Conservation (phyloP, 2,797 vertebrate species). For the Paramormyrops hopkinsi region DNA sequence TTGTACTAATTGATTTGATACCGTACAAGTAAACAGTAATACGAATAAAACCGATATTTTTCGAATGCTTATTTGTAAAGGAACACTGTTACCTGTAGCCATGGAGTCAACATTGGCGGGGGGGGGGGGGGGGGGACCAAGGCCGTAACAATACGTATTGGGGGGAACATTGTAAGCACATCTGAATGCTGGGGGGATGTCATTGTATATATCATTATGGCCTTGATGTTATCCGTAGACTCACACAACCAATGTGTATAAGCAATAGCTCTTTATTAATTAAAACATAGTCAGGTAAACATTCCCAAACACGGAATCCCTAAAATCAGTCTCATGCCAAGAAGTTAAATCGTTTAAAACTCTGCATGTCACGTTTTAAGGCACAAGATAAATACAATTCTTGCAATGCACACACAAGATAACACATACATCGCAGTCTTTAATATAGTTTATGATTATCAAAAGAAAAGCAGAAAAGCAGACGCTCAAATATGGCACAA, state of each 20-base stretch:
- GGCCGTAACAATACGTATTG: background rate
- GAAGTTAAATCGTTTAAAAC: conserved; percentile 6
- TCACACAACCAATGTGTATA: background rate
- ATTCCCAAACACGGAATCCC: conserved; percentile 47
- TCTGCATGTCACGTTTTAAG: conserved; percentile 51
- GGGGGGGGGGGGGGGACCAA: background rate
- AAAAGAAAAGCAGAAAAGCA: background rate
- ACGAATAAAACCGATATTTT: background rate
- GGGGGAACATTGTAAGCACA: background rate
- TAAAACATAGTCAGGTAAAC: conserved; percentile 44
- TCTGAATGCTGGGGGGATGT: background rate
- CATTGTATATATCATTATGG: background rate
- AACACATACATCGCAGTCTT: conserved; percentile 28
- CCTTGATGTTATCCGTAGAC: background rate
- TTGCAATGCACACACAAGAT: conserved; percentile 35
- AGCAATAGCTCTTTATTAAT: conserved; percentile 56
- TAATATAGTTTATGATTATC: conserved; percentile 19
- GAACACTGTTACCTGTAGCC: background rate
- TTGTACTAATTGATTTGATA: background rate
- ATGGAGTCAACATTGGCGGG: background rate
- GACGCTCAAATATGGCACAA: background rate
- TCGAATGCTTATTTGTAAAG: background rate
- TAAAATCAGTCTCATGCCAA: conserved; percentile 46
- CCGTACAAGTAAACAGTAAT: background rate
- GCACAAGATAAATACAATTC: conserved; percentile 54